These are phyloP conservation scores for Urocyon cinereoargenteus DNA, from an alignment of 2,797 vertebrate genomes.

Conservation along the genomic window DNA sequence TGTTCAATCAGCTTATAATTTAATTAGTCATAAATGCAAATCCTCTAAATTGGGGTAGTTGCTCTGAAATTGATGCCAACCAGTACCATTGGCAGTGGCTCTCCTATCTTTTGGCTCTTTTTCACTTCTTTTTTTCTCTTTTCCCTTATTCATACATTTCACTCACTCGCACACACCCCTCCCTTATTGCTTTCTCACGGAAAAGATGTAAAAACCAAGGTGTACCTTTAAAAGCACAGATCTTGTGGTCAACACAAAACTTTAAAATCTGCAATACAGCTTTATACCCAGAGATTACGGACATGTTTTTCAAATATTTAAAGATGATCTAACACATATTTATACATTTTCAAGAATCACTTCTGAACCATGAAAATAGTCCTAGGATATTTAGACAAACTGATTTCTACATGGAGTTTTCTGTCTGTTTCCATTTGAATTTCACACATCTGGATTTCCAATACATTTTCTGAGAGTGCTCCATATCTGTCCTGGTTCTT, in stretches of 20 bases:
- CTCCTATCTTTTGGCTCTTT: not conserved
- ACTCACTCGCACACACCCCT: not conserved
- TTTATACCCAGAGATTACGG: not conserved
- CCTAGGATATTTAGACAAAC: not conserved
- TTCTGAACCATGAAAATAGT: not conserved
- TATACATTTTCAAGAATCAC: not conserved
- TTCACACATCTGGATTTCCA: not conserved
- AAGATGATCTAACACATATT: not conserved
- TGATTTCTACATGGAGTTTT: not conserved
- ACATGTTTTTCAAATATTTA: not conserved
- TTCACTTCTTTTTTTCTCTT: not conserved
- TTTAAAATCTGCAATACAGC: not conserved
- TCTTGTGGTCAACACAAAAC: not conserved
- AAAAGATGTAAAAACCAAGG: not conserved
- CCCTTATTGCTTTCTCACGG: not conserved
- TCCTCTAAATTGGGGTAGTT: not conserved
- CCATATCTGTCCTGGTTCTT: not conserved
- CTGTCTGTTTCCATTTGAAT: not conserved
- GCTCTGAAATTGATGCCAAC: constrained; percentile 27
- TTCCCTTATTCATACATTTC: not conserved
- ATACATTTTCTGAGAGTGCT: not conserved
- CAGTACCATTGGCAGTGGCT: not conserved
- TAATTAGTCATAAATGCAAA: constrained; percentile 56
- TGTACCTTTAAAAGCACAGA: constrained; percentile 13
- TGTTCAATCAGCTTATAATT: constrained; percentile 25